phyloP scores from a whole-genome alignment of 2,888 invertebrate genomes.

The Lasius platythorax region DNA sequence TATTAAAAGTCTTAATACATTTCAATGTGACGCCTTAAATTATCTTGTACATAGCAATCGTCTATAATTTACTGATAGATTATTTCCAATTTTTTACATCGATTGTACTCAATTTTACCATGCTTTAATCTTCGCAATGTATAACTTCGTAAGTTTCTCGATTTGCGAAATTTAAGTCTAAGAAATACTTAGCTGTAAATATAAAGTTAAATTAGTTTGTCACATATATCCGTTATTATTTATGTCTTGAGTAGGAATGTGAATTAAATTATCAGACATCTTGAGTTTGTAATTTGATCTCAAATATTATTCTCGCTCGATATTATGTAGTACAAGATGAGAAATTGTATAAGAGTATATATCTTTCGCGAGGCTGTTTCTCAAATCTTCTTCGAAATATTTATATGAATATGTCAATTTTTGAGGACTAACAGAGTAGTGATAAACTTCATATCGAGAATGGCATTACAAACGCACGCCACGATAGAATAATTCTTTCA shows the following conservation, averaged over 20 bases:
- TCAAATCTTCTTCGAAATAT: slow-evolving; percentile 38
- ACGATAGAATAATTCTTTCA: not conserved
- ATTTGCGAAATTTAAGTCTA: slow-evolving; percentile 18
- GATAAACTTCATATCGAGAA: slow-evolving; percentile 21
- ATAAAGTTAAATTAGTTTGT: slow-evolving; percentile 13
- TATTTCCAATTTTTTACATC: slow-evolving; percentile 35
- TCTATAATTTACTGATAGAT: slow-evolving; percentile 36
- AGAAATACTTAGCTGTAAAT: slow-evolving; percentile 37
- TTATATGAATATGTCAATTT: slow-evolving; percentile 37
- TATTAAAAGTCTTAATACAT: slow-evolving; percentile 30
- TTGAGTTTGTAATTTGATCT: slow-evolving; percentile 1
- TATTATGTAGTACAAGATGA: slow-evolving; percentile 19
- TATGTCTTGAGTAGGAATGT: slow-evolving; percentile 13
- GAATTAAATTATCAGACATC: slow-evolving; percentile 3
- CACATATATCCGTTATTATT: not conserved
- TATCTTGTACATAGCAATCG: slow-evolving; percentile 42
- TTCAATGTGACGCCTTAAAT: slow-evolving; percentile 46
- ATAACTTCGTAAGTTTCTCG: slow-evolving; percentile 23
- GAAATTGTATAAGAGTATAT: not conserved
- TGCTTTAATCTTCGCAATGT: slow-evolving; percentile 21
- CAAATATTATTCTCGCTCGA: slow-evolving; percentile 23
- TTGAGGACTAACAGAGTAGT: slow-evolving; percentile 16
- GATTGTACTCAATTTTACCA: slow-evolving; percentile 22
- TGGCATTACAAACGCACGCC: not conserved
- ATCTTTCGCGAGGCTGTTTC: not conserved